Evolutionary conservation across 2,888 invertebrate genomes (phyloP).

Genomic region (Epirrita christyi): DNA sequence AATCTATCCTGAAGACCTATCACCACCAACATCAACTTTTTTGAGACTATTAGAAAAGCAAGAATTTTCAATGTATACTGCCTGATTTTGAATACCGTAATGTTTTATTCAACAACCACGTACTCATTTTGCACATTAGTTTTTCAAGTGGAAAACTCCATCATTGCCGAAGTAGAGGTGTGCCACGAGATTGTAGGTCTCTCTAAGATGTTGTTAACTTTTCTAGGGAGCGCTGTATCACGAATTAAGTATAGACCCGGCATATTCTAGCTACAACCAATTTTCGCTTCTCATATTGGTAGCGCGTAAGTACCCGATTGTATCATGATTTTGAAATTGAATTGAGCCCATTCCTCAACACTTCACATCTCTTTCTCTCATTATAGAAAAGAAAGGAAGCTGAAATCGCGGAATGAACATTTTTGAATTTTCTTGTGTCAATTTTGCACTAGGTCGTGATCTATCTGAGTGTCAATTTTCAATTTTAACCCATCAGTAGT

Average conservation of each 20-base stretch:
- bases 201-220: constrained; percentile 11
- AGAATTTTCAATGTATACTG: no score
- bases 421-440: constrained; percentile 57
- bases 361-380: constrained; percentile 42
- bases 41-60: no score
- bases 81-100: no score
- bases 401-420: constrained; percentile 33
- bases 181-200: no score
- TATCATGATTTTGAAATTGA: constrained; percentile 77
- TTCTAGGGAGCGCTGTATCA: constrained; percentile 44
- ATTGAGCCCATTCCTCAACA: constrained; percentile 60
- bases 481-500: constrained; percentile 39
- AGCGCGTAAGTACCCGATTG: constrained; percentile 72
- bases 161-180: no score
- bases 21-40: no score
- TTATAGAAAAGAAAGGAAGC: constrained; percentile 38
- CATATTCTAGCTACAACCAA: constrained; percentile 67
- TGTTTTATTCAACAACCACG: no score
- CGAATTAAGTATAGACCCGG: constrained; percentile 60
- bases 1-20: no score
- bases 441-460: constrained; percentile 61
- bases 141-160: no score
- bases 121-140: no score
- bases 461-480: constrained; percentile 67
- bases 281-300: constrained; percentile 80